These are phyloP conservation scores for Lochmaea capreae DNA, from an alignment of 2,888 invertebrate species.

Conservation along the genomic window DNA sequence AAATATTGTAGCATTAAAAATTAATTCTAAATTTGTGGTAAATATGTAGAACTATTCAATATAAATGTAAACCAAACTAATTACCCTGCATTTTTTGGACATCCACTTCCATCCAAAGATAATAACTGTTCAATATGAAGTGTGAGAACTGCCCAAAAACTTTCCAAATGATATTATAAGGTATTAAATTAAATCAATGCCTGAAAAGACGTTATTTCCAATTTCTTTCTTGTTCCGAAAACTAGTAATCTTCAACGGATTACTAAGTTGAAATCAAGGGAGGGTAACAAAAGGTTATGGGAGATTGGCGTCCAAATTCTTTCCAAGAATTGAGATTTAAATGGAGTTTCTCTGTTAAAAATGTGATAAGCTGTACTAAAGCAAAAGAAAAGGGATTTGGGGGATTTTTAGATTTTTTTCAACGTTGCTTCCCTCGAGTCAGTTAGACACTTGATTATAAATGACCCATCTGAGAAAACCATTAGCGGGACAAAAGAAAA, in stretches of 20 bases:
- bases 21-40: too few species aligned
- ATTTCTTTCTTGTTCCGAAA: neutral
- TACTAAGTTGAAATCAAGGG: neutral
- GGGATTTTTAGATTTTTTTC: conserved; percentile 9
- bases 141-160: too few species aligned
- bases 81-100: too few species aligned
- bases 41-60: too few species aligned
- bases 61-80: too few species aligned
- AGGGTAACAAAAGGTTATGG: conserved; percentile 6
- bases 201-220: neutral
- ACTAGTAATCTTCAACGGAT: neutral
- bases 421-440: conserved; percentile 4
- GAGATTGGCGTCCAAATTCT: neutral
- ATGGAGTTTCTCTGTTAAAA: conserved; percentile 29
- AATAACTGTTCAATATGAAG: too few species aligned
- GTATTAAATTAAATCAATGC: too few species aligned
- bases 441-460: conserved; percentile 13
- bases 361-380: conserved; percentile 25
- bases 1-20: too few species aligned
- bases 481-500: conserved; percentile 16
- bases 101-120: too few species aligned
- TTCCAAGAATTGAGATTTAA: conserved; percentile 27
- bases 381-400: conserved; percentile 9
- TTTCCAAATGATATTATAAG: too few species aligned
- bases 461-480: conserved; percentile 13